phyloP scores from a whole-genome alignment of 2,113 vertebrate species.

The Pseudorhombus dupliciocellatus region DNA sequence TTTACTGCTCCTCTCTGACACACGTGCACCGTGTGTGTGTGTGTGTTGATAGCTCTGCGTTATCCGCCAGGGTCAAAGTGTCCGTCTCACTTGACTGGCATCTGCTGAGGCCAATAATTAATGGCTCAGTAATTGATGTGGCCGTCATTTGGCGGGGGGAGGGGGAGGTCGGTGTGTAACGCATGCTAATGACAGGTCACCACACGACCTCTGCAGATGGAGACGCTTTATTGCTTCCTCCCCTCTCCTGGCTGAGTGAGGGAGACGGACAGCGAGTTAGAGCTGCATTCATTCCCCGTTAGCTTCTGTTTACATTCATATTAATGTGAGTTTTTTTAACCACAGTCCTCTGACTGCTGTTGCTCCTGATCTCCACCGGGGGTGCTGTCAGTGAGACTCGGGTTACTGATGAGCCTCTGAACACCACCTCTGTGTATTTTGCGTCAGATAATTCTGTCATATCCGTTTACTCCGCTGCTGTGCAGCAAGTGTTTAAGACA shows the following conservation, averaged over 20 bases:
- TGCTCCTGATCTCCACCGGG: too few species aligned
- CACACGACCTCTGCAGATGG: conserved; percentile 6
- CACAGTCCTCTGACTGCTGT: too few species aligned
- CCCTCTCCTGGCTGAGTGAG: too few species aligned
- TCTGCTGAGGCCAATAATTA: conserved; percentile 67
- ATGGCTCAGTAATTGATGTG: conserved; percentile 66
- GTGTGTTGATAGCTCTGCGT: conserved; percentile 51
- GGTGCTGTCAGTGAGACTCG: neutral
- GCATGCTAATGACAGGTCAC: conserved; percentile 43
- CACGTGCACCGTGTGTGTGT: conserved; percentile 41
- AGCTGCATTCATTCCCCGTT: too few species aligned
- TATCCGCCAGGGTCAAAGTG: conserved; percentile 61
- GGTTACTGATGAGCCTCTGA: conserved; percentile 21
- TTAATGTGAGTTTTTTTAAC: too few species aligned
- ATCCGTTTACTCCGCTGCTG: neutral
- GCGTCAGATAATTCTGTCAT: neutral
- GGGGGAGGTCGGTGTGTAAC: conserved; percentile 17
- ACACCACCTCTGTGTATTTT: neutral
- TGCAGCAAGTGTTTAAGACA: neutral
- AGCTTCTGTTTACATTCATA: too few species aligned
- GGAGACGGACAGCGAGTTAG: too few species aligned
- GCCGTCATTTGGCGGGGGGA: conserved; percentile 20
- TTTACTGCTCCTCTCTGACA: conserved; percentile 59
- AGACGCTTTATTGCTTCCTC: neutral
- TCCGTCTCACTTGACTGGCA: conserved; percentile 67